Percentiles rank a stretch among this genome's conserved stretches.
phyloP scores from a whole-genome alignment of 2,113 vertebrate genomes.

The Rhizomys pruinosus region DNA sequence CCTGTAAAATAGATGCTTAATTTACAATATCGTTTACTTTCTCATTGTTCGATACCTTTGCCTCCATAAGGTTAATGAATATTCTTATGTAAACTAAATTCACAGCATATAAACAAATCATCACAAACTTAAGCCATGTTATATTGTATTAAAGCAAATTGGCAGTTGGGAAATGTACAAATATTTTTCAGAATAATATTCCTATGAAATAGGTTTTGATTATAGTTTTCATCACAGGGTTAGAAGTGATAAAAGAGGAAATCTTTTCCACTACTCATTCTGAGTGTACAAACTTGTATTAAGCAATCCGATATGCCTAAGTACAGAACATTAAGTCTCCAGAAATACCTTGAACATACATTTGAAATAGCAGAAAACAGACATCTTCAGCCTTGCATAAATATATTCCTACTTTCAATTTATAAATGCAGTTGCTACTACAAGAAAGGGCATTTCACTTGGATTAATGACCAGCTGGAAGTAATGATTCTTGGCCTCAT shows the following conservation, averaged over 20 bases:
- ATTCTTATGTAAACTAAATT: not conserved
- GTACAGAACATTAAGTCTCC: slow-evolving; percentile 50
- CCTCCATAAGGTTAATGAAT: not conserved
- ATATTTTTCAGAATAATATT: slow-evolving; percentile 57
- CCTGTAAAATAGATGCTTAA: not conserved
- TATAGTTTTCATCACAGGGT: slow-evolving; percentile 51
- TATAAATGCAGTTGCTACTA: slow-evolving; percentile 59
- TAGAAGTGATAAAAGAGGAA: slow-evolving; percentile 52
- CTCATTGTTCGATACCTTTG: not conserved
- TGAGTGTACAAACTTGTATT: slow-evolving; percentile 49
- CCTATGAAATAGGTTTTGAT: slow-evolving; percentile 55
- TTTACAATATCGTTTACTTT: not conserved
- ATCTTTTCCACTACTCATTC: slow-evolving; percentile 14
- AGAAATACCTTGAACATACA: slow-evolving; percentile 45
- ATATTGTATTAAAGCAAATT: not conserved
- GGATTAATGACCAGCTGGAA: slow-evolving; percentile 61
- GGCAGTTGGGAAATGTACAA: not conserved
- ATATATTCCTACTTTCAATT: slow-evolving; percentile 72
- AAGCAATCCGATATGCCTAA: slow-evolving; percentile 51
- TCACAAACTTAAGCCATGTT: not conserved
- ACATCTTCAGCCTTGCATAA: slow-evolving; percentile 64
- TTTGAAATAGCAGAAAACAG: slow-evolving; percentile 64
- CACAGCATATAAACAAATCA: not conserved
- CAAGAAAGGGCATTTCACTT: slow-evolving; percentile 52
- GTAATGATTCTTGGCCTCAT: slow-evolving; percentile 61